Evolutionary conservation across 2,797 vertebrate species (phyloP).

Genomic region (Melanotaenia boesemani): DNA sequence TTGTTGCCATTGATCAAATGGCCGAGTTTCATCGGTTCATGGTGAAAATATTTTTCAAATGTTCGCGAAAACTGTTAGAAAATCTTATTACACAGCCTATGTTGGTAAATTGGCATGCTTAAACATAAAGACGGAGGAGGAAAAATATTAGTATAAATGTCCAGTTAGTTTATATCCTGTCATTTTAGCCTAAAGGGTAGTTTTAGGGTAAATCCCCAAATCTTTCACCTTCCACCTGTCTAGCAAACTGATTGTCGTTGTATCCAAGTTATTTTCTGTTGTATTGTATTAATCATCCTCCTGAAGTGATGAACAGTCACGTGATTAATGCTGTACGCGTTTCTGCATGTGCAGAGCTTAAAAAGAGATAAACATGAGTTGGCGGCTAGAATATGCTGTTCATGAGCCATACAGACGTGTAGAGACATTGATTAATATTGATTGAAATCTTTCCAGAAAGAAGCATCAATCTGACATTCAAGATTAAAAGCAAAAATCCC

Average conservation of each 20-base stretch:
- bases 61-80: neutral
- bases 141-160: neutral
- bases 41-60: neutral
- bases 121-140: no score
- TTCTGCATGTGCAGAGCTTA: slow-evolving; percentile 6
- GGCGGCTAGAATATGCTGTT: neutral
- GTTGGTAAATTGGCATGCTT: neutral
- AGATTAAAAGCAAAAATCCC: neutral
- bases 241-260: neutral
- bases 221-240: neutral
- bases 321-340: slow-evolving; percentile 10
- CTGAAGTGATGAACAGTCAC: slow-evolving; percentile 4
- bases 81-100: neutral
- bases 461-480: neutral
- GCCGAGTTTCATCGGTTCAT: neutral
- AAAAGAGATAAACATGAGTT: slow-evolving; percentile 29
- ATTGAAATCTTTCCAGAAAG: slow-evolving; percentile 20
- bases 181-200: neutral
- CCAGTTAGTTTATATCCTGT: neutral
- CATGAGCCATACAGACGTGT: neutral
- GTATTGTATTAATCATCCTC: slow-evolving; percentile 4
- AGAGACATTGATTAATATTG: slow-evolving; percentile 24
- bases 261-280: neutral
- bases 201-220: neutral
- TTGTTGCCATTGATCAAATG: neutral